Base-by-base conservation (phyloP, 1,140 invertebrate species). In the Pararge aegeria region DNA sequence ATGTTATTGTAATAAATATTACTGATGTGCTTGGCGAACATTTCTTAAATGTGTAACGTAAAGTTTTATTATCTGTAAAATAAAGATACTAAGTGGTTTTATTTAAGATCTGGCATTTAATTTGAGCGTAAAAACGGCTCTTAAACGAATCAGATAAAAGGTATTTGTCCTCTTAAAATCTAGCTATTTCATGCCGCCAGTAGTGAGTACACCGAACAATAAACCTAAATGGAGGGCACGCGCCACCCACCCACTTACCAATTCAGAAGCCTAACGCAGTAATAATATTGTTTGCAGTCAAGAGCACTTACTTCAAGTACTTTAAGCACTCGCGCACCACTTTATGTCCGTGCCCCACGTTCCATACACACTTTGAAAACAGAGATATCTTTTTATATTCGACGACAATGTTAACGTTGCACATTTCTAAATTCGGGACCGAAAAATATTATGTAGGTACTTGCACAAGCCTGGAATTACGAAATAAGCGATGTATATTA, bases 221-320 rank as follows among this genome's bases (percentile, higher is more conserved):
- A 54, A 48, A 53, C 18, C n/a, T 15, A n/a, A n/a, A 34, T 20
- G 40, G 34, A 61, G 53, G 55, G 50, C 55, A 53, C 61, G 61
- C 51, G 61, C 61, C 38, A 42, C 38, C 4, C 55, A 64, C 50
- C 55, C 61, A 63, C 61, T 56, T 53, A 56, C 48, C 29, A 46
- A 54, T 55, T 58, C 55, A 58, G 61, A 13, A 61, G 59, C 52
- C 50, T 40, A 61, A 49, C 46, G 61, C 29, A 24, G 56, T 58
- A 51, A 64, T 58, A 51, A 58, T 58, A 64, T 64, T 64, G 61
- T 59, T 64, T 58, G 61, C 54, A 52, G 38, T 58, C 20, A 19
- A 64, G 51, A 58, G 55, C 51, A 64, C 61, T 64, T 42, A 64
- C 29, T 24, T 42, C 30, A 34, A 64, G 61, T 59, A 42, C 42